phyloP scores from a whole-genome alignment of 2,113 vertebrate species.

The Panthera leo region DNA sequence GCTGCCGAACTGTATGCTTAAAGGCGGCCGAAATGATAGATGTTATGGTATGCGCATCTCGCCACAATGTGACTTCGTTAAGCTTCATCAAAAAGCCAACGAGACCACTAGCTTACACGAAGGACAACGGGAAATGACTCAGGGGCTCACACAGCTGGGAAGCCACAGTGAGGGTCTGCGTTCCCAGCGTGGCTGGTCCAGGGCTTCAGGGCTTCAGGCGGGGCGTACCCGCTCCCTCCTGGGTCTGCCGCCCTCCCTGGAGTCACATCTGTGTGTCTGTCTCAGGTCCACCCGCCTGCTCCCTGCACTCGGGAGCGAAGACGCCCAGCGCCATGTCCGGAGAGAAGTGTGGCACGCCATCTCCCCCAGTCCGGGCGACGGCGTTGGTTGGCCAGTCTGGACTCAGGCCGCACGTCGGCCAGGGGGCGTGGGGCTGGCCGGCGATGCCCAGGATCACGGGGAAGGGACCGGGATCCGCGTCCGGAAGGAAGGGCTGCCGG shows the following conservation, averaged over 20 bases:
- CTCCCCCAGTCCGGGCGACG: background rate
- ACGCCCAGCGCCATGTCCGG: background rate
- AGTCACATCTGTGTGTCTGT: background rate
- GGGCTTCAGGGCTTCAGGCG: too few species aligned
- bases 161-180: background rate
- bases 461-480: background rate
- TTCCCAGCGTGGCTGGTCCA: background rate
- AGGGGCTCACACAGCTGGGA: background rate
- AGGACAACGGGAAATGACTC: background rate
- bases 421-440: too few species aligned
- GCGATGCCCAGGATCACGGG: background rate
- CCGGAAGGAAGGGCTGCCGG: background rate
- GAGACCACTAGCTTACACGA: background rate
- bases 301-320: background rate
- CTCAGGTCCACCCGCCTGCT: background rate
- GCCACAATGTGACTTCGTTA: background rate
- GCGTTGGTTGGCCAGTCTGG: background rate
- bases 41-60: background rate
- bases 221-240: fast-evolving
- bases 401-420: fast-evolving
- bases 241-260: too few species aligned
- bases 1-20: background rate
- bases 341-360: background rate
- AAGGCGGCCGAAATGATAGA: background rate
- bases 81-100: background rate